Conservation (phyloP, 2,888 invertebrate species). For the Apodemia zela region DNA sequence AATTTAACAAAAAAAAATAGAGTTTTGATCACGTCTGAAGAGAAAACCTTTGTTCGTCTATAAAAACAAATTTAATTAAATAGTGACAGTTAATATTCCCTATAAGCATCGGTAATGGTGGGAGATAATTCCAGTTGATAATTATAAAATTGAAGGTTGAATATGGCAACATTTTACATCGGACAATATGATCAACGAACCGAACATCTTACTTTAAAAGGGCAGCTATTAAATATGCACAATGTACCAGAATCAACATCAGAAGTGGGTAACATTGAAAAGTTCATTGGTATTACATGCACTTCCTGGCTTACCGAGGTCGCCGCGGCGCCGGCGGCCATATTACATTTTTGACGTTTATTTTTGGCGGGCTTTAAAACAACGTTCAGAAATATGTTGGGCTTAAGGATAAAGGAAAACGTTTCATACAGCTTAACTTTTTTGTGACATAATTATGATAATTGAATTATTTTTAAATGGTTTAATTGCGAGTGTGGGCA, state of each 20-base stretch:
- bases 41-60: no score
- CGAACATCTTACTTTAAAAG: slow-evolving; percentile 35
- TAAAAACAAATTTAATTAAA: neutral
- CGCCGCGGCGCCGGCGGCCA: slow-evolving; percentile 55
- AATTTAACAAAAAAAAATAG: no score
- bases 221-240: slow-evolving; percentile 38
- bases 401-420: slow-evolving; percentile 30
- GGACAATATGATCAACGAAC: slow-evolving; percentile 22
- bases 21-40: no score
- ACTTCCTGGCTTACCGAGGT: slow-evolving; percentile 72
- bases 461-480: slow-evolving; percentile 12
- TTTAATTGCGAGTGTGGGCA: neutral
- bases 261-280: slow-evolving; percentile 73
- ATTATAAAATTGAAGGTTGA: slow-evolving; percentile 6
- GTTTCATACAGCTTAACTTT: slow-evolving; percentile 31
- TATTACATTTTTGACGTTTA: slow-evolving; percentile 74
- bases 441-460: slow-evolving; percentile 21
- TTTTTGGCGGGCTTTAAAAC: slow-evolving; percentile 66
- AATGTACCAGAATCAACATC: slow-evolving; percentile 50
- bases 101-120: slow-evolving; percentile 4
- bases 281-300: slow-evolving; percentile 77
- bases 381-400: slow-evolving; percentile 41
- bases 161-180: slow-evolving; percentile 6
- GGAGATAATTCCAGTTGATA: slow-evolving; percentile 3
- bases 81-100: neutral